A percentile compares a stretch with the other conserved stretches of the same genome.
These are phyloP conservation scores for Corythornis leucogaster DNA, from an alignment of 2,797 vertebrate species.

Conservation along the genomic window DNA sequence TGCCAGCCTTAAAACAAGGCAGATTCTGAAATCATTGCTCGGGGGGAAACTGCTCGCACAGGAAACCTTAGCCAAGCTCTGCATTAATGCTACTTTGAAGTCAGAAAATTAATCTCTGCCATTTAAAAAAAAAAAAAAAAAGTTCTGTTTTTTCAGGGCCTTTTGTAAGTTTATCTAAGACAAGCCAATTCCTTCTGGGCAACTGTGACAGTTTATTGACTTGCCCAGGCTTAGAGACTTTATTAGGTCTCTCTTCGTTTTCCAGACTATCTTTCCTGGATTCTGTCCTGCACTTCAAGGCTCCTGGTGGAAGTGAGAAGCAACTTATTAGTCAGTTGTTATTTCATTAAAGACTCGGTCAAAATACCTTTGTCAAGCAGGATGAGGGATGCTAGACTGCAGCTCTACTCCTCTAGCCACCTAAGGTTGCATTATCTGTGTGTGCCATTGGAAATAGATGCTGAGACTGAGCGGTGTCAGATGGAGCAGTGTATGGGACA, in stretches of 20 bases:
- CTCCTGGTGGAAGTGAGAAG: conserved; percentile 22
- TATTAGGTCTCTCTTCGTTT: conserved; percentile 16
- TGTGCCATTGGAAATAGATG: background rate
- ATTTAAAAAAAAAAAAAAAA: conserved; percentile 47
- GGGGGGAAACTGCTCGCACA: conserved; percentile 75
- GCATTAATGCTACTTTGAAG: conserved; percentile 87
- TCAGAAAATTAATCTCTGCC: conserved; percentile 76
- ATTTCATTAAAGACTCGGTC: background rate
- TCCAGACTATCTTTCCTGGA: conserved; percentile 52
- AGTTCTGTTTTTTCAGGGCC: conserved; percentile 69
- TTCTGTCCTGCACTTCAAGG: conserved; percentile 16
- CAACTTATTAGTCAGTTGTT: background rate
- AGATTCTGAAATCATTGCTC: conserved; percentile 77
- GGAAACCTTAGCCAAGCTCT: conserved; percentile 81
- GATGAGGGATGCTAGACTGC: background rate
- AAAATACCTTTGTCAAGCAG: background rate
- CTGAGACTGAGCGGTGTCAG: background rate
- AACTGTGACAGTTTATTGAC: conserved; percentile 69
- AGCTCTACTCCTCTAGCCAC: background rate
- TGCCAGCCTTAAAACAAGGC: conserved; percentile 77
- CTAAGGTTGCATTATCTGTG: background rate
- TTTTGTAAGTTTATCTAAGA: conserved; percentile 75
- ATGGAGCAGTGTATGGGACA: background rate
- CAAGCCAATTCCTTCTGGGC: conserved; percentile 70
- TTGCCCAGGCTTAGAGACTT: conserved; percentile 57